Evolutionary conservation across 1,140 invertebrate genomes (phyloP), one percentile per base, ranked within the genome.

Genomic region (Drosophila orena): DNA sequence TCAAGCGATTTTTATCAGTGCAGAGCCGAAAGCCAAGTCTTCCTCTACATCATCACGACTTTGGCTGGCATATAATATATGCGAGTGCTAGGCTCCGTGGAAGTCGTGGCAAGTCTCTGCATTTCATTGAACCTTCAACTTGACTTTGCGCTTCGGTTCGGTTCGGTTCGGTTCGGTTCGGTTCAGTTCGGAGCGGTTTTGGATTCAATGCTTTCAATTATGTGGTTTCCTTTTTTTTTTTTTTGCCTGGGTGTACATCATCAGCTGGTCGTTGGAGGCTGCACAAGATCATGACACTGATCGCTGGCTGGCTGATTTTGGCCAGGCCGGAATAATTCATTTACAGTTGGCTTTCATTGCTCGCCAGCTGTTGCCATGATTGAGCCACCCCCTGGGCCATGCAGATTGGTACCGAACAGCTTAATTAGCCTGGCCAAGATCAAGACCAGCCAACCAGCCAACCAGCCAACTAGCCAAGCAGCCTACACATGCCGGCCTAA

Each of bases 111-210:
- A 49, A 70, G 64, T 77, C 76, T 83, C 83, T 74, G 83, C 79
- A 88, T 88, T 89, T 88, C 84, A 83, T 88, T 88, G 84, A 88
- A 89, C 84, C 84, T 89, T 89, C 85, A 89, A 89, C 84, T 89
- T 89, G 84, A 90, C 84, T 89, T 84, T 89, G 61, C 43, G n/a
- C 22, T 37, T 24, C 43, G 43, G 30, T 42, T 54, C 12, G 35
- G 35, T 37, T 37, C 27, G 7, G 27, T 38, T 40, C 27, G 7
- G 27, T 38, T 40, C 43, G 43, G 42, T 40, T 53, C 7, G 35
- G 35, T 37, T 37, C 27, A 8, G 27, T 38, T 40, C n/a, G 14
- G 38, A n/a, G 7, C 38, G 58, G 47, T 61, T 50, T 40, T 22
- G 37, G 38, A 75, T 62, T 57, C 66, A 61, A 56, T 74, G 80